phyloP scores from a whole-genome alignment of 2,888 invertebrate genomes.

The Poecilobothrus nobilitatus region DNA sequence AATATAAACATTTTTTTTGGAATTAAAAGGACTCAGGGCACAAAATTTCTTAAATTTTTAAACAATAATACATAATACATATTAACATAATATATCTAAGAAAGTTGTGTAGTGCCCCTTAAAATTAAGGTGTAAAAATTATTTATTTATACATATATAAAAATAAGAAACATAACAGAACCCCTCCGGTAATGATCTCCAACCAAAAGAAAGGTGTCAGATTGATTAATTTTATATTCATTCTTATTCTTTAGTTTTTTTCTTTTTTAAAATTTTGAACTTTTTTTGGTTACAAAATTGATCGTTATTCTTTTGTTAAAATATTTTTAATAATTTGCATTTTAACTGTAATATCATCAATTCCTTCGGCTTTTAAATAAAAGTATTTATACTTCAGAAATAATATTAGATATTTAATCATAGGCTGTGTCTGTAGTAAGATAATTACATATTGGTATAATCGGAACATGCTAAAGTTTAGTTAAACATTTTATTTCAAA shows the following conservation, averaged over 20 bases:
- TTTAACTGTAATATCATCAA: no score
- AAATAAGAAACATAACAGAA: background rate
- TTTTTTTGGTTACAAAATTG: background rate
- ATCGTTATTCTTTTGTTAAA: background rate
- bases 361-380: no score
- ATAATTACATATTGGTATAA: no score
- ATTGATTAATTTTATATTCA: conserved; percentile 3
- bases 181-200: background rate
- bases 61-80: no score
- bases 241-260: background rate
- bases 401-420: no score
- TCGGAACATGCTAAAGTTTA: no score
- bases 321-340: background rate
- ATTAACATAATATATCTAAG: no score
- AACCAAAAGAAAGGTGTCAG: conserved; percentile 2
- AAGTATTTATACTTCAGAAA: no score
- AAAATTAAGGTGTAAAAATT: background rate
- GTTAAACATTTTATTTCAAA: no score
- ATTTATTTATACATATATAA: background rate
- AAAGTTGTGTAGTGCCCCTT: background rate
- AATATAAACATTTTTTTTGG: background rate
- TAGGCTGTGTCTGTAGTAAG: no score
- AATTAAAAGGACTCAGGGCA: no score
- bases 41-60: no score
- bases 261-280: background rate